Conservation (phyloP, 2,888 invertebrate genomes). For the Corythucha ciliata region DNA sequence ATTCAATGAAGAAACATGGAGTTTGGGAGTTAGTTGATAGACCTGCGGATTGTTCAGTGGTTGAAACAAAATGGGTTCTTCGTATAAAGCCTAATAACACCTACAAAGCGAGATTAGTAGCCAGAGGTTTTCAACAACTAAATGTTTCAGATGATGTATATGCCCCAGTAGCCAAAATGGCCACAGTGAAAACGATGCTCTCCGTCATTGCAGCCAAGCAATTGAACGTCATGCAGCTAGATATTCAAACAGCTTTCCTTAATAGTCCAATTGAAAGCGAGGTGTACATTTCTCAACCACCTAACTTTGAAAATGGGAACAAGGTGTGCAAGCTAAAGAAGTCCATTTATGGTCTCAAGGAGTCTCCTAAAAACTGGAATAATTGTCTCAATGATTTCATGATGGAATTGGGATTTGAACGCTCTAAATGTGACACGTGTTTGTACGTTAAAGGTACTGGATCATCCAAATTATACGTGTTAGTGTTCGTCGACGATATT, state of each 20-base stretch:
- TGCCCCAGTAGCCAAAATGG: conserved; percentile 20
- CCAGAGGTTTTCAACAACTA: conserved; percentile 12
- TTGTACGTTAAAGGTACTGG: conserved; percentile 2
- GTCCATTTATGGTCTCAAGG: conserved; percentile 10
- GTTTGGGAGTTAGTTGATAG: conserved; percentile 35
- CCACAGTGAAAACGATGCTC: conserved; percentile 13
- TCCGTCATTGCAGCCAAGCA: conserved; percentile 7
- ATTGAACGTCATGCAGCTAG: conserved; percentile 5
- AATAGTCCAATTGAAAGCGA: conserved; percentile 6
- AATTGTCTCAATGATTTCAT: conserved; percentile 1
- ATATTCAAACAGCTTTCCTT: conserved; percentile 14
- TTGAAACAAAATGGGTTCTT: conserved; percentile 23
- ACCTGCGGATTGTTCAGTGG: conserved; percentile 24
- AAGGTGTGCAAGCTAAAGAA: conserved; percentile 12
- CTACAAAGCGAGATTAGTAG: conserved; percentile 16
- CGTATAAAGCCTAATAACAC: conserved; percentile 19
- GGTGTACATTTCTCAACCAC: conserved; percentile 6
- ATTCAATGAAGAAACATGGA: conserved; percentile 36
- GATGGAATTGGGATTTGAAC: background rate
- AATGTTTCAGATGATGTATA: conserved; percentile 4
- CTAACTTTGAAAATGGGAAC: background rate
- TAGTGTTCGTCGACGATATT: conserved; percentile 11
- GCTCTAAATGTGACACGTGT: conserved; percentile 14
- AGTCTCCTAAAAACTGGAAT: conserved; percentile 18
- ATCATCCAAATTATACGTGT: conserved; percentile 2